phyloP scores from a whole-genome alignment of 2,797 vertebrate species.

The Sebastiscus albofasciatus region DNA sequence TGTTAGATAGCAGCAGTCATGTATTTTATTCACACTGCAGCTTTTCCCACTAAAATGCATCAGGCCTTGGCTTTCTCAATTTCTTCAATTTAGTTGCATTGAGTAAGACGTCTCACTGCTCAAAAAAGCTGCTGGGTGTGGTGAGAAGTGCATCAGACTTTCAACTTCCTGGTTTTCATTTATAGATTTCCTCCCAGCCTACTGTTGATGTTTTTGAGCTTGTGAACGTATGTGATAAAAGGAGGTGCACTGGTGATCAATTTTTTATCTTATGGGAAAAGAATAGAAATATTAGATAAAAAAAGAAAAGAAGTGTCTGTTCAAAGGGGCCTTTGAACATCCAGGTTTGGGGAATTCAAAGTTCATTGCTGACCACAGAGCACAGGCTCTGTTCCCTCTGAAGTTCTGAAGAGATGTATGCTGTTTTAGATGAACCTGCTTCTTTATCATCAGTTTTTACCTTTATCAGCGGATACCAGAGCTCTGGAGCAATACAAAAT shows the following conservation, averaged over 20 bases:
- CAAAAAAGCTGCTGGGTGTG: background rate
- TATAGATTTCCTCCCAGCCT: background rate
- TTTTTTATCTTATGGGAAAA: background rate
- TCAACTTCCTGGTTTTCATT: background rate
- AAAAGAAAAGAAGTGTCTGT: background rate
- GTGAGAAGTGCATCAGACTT: background rate
- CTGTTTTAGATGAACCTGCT: background rate
- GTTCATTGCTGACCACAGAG: background rate
- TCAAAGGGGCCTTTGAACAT: conserved; percentile 40
- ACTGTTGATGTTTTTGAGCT: background rate
- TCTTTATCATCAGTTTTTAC: background rate
- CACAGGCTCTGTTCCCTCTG: background rate
- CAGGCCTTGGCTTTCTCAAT: background rate
- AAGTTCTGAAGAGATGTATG: background rate
- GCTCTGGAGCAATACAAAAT: background rate
- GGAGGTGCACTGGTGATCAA: background rate
- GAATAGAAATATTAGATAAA: conserved; percentile 7
- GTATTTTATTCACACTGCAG: background rate
- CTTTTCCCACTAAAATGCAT: background rate
- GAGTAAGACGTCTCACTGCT: background rate
- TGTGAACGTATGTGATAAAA: background rate
- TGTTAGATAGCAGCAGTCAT: background rate
- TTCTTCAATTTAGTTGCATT: background rate
- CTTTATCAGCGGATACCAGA: background rate
- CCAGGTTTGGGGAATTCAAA: conserved; percentile 27